Base-by-base conservation (phyloP, 2,888 invertebrate genomes). In the Neoitamus cyanurus region DNA sequence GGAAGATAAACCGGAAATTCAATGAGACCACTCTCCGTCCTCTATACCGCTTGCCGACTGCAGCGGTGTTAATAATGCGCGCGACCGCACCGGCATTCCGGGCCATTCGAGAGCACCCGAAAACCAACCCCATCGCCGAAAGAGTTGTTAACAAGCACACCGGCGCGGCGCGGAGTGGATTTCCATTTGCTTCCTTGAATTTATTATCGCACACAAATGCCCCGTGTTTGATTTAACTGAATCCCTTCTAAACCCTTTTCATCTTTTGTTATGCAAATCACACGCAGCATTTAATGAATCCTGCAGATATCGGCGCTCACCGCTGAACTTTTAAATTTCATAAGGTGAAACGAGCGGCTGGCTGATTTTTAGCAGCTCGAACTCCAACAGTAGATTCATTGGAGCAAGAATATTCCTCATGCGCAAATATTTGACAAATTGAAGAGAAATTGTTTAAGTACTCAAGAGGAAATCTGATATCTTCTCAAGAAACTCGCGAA, bases 251-350 rank as follows among this genome's bases (percentile, higher is more conserved):
- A 77, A 77, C 77, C 77, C 77, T 77, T 58, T 46, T 77, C 77
- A n/a, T 42, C 77, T 46, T 77, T 77, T 77, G 77, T 77, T 77
- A 77, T 77, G 77, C 42, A 77, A 77, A 77, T 77, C 36, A 46
- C 46, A 42, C 28, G 42, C 46, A 77, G 30, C 20, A 58, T 58
- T 58, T 58, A 58, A 58, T 58, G 58, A 58, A 58, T 58, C 58
- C 58, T 58, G 58, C 58, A 58, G 58, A 42, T 58, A 58, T 58
- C 58, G 58, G 1, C 9, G 48, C 25, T 9, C 58, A 58, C 58
- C 58, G 58, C 20, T 58, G 58, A 58, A 15, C 15, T 58, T 58
- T 58, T 20, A 58, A 58, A 58, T 58, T 58, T 58, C 25, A 58
- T 58, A 58, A 58, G 25, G 58, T 58, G 58, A 25, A 58, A 20